Evolutionary conservation across 2,888 invertebrate species (phyloP).

Genomic region (Agrenia bidenticulata): DNA sequence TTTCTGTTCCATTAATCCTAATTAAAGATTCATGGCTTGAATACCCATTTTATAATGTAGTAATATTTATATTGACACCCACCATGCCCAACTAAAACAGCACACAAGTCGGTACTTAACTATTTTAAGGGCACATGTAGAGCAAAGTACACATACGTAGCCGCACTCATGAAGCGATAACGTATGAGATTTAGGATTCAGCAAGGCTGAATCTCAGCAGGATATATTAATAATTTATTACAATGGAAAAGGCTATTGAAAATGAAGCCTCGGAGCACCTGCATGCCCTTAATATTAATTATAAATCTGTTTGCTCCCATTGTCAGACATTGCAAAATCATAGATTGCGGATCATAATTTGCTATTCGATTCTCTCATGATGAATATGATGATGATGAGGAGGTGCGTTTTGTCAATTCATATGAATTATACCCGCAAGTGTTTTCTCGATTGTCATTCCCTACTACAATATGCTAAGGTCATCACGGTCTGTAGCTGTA

Average conservation of each 20-base stretch:
- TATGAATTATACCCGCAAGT: neutral
- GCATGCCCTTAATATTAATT: constrained; percentile 17
- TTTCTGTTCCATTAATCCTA: neutral
- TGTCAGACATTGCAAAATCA: constrained; percentile 4
- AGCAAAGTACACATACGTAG: neutral
- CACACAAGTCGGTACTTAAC: neutral
- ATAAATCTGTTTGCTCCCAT: constrained; percentile 2
- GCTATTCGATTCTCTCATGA: neutral
- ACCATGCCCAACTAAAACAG: too few species aligned
- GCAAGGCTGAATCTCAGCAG: constrained; percentile 19
- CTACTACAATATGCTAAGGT: neutral
- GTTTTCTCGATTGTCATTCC: neutral
- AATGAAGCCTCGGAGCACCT: constrained; percentile 10
- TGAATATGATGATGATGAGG: neutral
- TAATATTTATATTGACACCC: neutral
- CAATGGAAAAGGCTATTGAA: constrained; percentile 11
- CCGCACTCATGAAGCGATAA: neutral
- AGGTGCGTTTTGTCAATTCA: neutral
- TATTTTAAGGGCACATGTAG: neutral
- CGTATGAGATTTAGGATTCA: constrained; percentile 1
- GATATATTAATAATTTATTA: constrained; percentile 19
- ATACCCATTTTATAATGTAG: neutral
- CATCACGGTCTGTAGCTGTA: too few species aligned
- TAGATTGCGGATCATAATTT: neutral
- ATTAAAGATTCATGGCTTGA: neutral